These are phyloP conservation scores for Disparrhopalites patrizii DNA, from an alignment of 2,888 invertebrate species.

Conservation along the genomic window DNA sequence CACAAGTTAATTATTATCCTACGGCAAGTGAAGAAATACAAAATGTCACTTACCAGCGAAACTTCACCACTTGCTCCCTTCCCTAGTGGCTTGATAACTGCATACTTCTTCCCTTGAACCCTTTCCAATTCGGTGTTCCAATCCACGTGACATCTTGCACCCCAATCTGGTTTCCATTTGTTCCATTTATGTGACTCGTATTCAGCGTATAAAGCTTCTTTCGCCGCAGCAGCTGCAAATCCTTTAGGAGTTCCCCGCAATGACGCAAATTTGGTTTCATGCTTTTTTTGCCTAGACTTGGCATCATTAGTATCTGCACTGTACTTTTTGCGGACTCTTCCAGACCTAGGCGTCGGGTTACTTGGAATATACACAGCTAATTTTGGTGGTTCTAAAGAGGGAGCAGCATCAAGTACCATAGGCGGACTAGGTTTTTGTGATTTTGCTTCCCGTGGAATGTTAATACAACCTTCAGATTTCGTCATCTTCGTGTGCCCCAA, in stretches of 20 bases:
- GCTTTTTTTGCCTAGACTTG: too few relatives aligned
- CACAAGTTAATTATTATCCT: neutral
- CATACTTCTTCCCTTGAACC: slow-evolving; percentile 72
- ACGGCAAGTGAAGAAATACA: neutral
- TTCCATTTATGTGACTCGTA: neutral
- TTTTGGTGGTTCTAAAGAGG: neutral
- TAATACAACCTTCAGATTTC: neutral
- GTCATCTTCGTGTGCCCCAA: neutral
- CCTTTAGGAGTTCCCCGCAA: slow-evolving; percentile 1
- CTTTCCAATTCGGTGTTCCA: slow-evolving; percentile 41
- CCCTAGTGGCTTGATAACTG: slow-evolving; percentile 71
- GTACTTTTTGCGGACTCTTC: too few relatives aligned
- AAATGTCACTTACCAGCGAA: slow-evolving; percentile 51
- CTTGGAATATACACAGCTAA: neutral
- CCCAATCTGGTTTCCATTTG: neutral
- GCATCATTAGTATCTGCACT: too few relatives aligned
- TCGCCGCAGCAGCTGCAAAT: neutral
- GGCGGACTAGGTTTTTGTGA: slow-evolving; percentile 5
- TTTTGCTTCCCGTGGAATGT: neutral
- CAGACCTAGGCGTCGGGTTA: neutral
- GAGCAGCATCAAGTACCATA: neutral
- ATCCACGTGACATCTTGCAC: neutral
- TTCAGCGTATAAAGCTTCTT: neutral
- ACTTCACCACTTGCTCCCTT: slow-evolving; percentile 89
- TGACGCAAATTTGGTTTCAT: neutral